phyloP scores from a whole-genome alignment of 2,888 invertebrate species.

The Agonum fuliginosum region DNA sequence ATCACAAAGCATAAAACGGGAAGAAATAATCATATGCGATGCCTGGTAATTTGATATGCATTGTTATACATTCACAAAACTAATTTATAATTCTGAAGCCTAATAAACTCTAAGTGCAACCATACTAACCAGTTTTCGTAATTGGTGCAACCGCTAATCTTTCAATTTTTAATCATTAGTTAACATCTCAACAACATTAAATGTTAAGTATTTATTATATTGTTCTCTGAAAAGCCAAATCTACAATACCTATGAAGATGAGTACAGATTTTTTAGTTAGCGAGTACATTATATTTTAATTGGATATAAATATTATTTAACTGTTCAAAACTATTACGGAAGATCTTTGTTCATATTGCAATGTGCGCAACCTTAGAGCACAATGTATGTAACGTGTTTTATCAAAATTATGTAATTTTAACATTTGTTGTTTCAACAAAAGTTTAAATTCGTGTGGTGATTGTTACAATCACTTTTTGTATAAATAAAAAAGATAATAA shows the following conservation, averaged over 20 bases:
- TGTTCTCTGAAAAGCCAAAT: constrained; percentile 57
- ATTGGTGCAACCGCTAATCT: constrained; percentile 57
- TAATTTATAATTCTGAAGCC: constrained; percentile 43
- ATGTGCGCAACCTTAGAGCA: constrained; percentile 8
- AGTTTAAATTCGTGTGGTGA: constrained; percentile 19
- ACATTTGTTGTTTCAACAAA: constrained; percentile 11
- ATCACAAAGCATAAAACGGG: constrained; percentile 28
- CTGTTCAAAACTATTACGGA: constrained; percentile 59
- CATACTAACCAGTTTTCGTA: constrained; percentile 55
- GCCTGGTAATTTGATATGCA: constrained; percentile 50
- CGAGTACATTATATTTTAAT: constrained; percentile 52
- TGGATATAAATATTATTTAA: constrained; percentile 44
- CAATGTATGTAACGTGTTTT: constrained; percentile 43
- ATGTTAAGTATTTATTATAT: constrained; percentile 56
- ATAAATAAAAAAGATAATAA: no score
- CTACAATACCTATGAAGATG: constrained; percentile 53
- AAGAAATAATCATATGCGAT: constrained; percentile 34
- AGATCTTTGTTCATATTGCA: constrained; percentile 56
- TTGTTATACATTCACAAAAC: constrained; percentile 50
- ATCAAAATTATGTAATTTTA: constrained; percentile 38
- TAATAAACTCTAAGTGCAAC: constrained; percentile 56
- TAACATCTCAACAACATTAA: constrained; percentile 60
- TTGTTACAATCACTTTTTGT: constrained; percentile 13
- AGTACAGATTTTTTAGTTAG: constrained; percentile 54
- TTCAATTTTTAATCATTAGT: constrained; percentile 58